Conservation (phyloP, 1,140 invertebrate genomes). For the Carposina sasakii region DNA sequence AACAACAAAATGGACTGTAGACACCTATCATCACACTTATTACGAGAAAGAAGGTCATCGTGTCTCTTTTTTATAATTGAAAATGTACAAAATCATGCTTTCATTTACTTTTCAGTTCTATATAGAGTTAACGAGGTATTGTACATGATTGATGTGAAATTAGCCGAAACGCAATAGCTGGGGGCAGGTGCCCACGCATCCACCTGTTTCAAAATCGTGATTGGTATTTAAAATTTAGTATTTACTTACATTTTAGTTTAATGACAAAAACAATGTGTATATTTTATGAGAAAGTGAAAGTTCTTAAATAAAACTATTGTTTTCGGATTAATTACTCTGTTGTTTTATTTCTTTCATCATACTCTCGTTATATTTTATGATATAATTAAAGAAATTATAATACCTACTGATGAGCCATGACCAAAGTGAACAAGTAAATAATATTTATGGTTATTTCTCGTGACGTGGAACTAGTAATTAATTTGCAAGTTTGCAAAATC, state of each 20-base stretch:
- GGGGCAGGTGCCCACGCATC: slow-evolving; percentile 27
- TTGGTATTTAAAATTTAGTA: slow-evolving; percentile 72
- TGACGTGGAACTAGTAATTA: too few relatives aligned
- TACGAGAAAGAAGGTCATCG: slow-evolving; percentile 47
- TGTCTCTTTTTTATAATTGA: slow-evolving; percentile 55
- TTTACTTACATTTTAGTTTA: slow-evolving; percentile 73
- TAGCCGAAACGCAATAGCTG: slow-evolving; percentile 47
- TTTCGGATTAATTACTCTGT: slow-evolving; percentile 67
- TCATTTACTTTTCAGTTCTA: slow-evolving; percentile 65
- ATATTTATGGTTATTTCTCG: too few relatives aligned
- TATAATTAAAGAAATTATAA: too few relatives aligned
- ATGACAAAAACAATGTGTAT: slow-evolving; percentile 73
- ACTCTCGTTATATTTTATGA: too few relatives aligned
- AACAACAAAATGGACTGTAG: slow-evolving; percentile 63
- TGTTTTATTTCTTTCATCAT: slow-evolving; percentile 54
- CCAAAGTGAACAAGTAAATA: too few relatives aligned
- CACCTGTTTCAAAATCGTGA: slow-evolving; percentile 51
- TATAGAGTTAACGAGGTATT: slow-evolving; percentile 63
- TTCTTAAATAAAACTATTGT: slow-evolving; percentile 73
- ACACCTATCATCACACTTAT: slow-evolving; percentile 67
- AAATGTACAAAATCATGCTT: slow-evolving; percentile 71
- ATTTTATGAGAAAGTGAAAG: slow-evolving; percentile 72
- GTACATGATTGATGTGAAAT: slow-evolving; percentile 52
- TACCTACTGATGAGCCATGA: too few relatives aligned
- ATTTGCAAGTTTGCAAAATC: too few relatives aligned